Conservation (phyloP, 1,140 invertebrate genomes). For the Radopholus similis region DNA sequence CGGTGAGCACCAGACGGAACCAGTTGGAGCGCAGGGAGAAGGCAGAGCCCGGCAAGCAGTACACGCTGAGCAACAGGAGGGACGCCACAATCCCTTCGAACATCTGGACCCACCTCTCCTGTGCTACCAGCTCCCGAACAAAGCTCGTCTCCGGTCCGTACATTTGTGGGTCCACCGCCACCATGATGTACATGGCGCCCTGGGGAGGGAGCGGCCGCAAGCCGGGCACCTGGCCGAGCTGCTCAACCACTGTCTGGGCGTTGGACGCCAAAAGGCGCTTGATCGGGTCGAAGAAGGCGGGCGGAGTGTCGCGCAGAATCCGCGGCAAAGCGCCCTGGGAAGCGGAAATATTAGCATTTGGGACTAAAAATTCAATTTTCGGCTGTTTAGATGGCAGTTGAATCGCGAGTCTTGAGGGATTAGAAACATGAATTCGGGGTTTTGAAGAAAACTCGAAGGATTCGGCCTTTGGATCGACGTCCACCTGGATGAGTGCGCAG, state of each 20-base stretch:
- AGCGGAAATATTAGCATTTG: too few species aligned
- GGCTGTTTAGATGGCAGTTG: too few species aligned
- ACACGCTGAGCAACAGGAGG: slow-evolving; percentile 72
- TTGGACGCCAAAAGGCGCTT: slow-evolving; percentile 75
- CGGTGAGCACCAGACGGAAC: slow-evolving; percentile 58
- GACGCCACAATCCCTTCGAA: not conserved
- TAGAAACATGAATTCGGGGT: too few species aligned
- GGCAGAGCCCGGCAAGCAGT: slow-evolving; percentile 86
- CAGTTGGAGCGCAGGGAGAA: slow-evolving; percentile 58
- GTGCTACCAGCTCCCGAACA: slow-evolving; percentile 77
- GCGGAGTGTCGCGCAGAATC: slow-evolving; percentile 79
- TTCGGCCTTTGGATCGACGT: too few species aligned
- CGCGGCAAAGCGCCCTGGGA: slow-evolving; percentile 84
- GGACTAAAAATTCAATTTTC: too few species aligned
- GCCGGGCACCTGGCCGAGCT: slow-evolving; percentile 72
- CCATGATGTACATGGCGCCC: slow-evolving; percentile 99
- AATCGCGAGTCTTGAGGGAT: too few species aligned
- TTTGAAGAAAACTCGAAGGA: too few species aligned
- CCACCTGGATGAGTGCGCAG: slow-evolving; percentile 67
- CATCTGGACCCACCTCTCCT: slow-evolving; percentile 73
- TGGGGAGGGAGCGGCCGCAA: slow-evolving; percentile 86
- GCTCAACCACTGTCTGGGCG: slow-evolving; percentile 74
- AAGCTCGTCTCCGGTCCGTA: slow-evolving; percentile 83
- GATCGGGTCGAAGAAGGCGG: slow-evolving; percentile 76
- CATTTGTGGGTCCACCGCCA: slow-evolving; percentile 72